Evolutionary conservation across 2,797 vertebrate genomes (phyloP), one percentile per base, ranked within the genome.

Genomic region (Epinephelus coioides): DNA sequence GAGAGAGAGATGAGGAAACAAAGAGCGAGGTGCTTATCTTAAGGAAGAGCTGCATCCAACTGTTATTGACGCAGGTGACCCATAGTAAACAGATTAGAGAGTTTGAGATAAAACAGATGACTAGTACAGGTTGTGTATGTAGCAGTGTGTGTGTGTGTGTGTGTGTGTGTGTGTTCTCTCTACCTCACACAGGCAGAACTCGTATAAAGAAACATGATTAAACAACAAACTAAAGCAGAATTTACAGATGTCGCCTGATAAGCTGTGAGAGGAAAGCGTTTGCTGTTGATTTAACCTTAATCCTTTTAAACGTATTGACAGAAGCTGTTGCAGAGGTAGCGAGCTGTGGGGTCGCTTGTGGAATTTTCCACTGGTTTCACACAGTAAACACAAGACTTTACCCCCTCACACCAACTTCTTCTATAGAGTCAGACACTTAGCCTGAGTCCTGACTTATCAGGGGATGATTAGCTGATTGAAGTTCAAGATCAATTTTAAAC

Each of bases 11-110:
- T 0, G 27, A 61, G n/a, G 50, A 61, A 82, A 90, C 78, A 90
- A 87, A 83, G 83, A 67, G 69, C 0, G 11, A 30, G 62, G 38
- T 21, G 43, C 73, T 89, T 87, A 90, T 92, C 89, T 91, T 2
- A 15, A 90, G 86, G 79, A 87, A 87, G 77, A 81, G 75, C 62
- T 68, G 51, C 81, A 82, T 91, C 88, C 72, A 70, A 49, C 61
- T 6, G 21, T 77, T 87, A 87, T 90, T 89, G 91, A 89, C 75
- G 56, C 87, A 87, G 80, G 81, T 91, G 88, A 92, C 72, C 57
- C 61, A 55, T 64, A 60, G 86, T 76, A 82, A 92, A 87, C 82
- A 77, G 68, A 74, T 61, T 50, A 43, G 17, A 69, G 69, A 53
- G 77, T 84, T 79, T 68, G 21, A 84, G 87, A 87, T 81, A 44